Evolutionary conservation across 2,113 vertebrate genomes (phyloP).

Genomic region (Heptranchias perlo): DNA sequence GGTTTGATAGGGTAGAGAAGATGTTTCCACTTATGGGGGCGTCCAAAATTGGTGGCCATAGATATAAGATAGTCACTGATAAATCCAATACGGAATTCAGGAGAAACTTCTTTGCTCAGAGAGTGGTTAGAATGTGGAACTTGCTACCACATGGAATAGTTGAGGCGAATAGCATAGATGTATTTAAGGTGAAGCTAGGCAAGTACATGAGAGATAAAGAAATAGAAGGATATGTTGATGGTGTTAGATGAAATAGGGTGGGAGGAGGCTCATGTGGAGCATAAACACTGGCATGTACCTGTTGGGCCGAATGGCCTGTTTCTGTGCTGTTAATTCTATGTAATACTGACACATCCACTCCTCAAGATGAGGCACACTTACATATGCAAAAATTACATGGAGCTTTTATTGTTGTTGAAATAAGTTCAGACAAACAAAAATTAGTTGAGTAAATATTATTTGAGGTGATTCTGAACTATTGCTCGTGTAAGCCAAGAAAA

Average conservation of each 20-base stretch:
- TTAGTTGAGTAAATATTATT: not conserved
- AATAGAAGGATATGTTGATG: not conserved
- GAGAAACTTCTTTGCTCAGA: too few species aligned
- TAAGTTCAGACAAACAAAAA: not conserved
- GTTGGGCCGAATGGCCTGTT: not conserved
- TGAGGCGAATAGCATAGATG: not conserved
- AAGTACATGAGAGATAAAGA: not conserved
- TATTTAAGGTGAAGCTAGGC: not conserved
- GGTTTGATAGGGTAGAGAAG: not conserved
- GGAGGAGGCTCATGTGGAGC: not conserved
- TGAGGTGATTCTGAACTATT: not conserved
- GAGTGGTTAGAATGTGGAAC: not conserved
- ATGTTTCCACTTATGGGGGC: not conserved
- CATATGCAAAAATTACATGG: not conserved
- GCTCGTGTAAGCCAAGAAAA: not conserved
- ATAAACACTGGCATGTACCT: not conserved
- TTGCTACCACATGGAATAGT: too few species aligned
- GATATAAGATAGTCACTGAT: too few species aligned
- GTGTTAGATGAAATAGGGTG: not conserved
- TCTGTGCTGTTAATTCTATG: not conserved
- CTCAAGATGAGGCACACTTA: too few species aligned
- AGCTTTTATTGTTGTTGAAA: not conserved
- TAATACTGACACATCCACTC: not conserved
- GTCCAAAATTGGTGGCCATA: not conserved
- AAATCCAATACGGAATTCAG: not conserved